Evolutionary conservation across 2,888 invertebrate genomes (phyloP).

Genomic region (Leucozona laternaria): DNA sequence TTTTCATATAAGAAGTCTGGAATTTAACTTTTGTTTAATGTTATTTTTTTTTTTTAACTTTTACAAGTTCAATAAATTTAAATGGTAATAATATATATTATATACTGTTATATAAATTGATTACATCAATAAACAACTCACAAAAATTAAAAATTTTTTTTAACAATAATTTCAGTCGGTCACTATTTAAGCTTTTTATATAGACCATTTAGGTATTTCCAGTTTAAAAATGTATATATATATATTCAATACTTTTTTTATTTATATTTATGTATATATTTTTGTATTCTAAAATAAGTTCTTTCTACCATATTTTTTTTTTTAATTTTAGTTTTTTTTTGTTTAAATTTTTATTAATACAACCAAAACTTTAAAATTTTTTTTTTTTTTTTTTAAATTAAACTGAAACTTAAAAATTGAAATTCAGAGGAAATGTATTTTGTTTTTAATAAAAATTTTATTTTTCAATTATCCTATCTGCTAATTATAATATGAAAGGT

Average conservation of each 20-base stretch:
- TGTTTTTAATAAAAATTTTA: constrained; percentile 58
- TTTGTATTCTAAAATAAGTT: constrained; percentile 73
- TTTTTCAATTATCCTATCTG: constrained; percentile 68
- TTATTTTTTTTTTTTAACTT: constrained; percentile 40
- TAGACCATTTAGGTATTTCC: constrained; percentile 75
- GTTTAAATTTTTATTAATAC: constrained; percentile 37
- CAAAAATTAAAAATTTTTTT: constrained; percentile 62
- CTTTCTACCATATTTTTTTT: constrained; percentile 59
- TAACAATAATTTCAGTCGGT: constrained; percentile 76
- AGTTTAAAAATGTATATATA: constrained; percentile 75
- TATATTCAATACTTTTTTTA: constrained; percentile 51
- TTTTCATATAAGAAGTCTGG: constrained; percentile 66
- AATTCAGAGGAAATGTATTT: constrained; percentile 38
- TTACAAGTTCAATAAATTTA: constrained; percentile 39
- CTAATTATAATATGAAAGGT: constrained; percentile 70
- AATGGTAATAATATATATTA: constrained; percentile 53
- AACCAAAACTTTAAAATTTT: constrained; percentile 48
- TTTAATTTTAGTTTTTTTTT: constrained; percentile 26
- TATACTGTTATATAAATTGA: constrained; percentile 61
- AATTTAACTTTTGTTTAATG: constrained; percentile 52
- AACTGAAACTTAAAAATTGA: constrained; percentile 7
- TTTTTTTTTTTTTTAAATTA: constrained; percentile 11
- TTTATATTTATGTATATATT: constrained; percentile 65
- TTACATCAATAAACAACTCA: constrained; percentile 69
- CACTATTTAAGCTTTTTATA: constrained; percentile 66